Conservation (phyloP, 2,113 vertebrate species). For the Peromyscus californicus region DNA sequence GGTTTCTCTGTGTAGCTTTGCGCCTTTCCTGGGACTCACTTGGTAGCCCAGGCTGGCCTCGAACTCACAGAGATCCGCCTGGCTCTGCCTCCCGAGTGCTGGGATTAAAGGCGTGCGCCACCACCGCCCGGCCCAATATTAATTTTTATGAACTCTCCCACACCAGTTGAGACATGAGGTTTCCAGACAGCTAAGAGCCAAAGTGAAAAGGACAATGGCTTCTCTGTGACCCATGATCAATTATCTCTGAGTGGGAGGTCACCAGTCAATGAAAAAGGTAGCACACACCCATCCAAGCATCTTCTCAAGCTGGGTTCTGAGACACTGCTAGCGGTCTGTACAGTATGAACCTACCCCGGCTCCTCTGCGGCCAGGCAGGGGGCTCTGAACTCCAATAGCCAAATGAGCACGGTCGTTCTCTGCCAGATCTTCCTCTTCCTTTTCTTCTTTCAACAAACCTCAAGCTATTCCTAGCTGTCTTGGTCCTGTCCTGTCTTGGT, state of each 20-base stretch:
- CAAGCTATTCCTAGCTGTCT: background rate
- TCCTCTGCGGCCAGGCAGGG: background rate
- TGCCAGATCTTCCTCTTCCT: background rate
- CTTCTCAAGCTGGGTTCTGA: background rate
- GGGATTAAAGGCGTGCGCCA: too few relatives aligned
- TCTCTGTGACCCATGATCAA: background rate
- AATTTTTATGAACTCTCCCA: background rate
- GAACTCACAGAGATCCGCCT: too few relatives aligned
- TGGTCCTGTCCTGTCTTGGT: too few relatives aligned
- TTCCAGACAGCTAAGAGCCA: background rate
- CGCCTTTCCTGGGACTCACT: too few relatives aligned
- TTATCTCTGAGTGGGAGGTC: background rate
- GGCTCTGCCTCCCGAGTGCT: too few relatives aligned
- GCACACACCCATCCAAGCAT: background rate
- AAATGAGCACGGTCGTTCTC: background rate
- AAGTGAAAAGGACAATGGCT: background rate
- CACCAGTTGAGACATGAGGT: background rate
- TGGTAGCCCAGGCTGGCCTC: too few relatives aligned
- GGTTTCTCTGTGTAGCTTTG: too few relatives aligned
- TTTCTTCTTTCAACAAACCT: slow-evolving; percentile 1
- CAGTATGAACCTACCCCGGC: background rate
- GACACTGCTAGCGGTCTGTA: background rate
- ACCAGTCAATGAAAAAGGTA: background rate
- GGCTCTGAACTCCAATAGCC: background rate
- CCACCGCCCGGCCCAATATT: too few relatives aligned